These are phyloP conservation scores for Pantelozetes paolii DNA, from an alignment of 2,888 invertebrate species.

Conservation along the genomic window DNA sequence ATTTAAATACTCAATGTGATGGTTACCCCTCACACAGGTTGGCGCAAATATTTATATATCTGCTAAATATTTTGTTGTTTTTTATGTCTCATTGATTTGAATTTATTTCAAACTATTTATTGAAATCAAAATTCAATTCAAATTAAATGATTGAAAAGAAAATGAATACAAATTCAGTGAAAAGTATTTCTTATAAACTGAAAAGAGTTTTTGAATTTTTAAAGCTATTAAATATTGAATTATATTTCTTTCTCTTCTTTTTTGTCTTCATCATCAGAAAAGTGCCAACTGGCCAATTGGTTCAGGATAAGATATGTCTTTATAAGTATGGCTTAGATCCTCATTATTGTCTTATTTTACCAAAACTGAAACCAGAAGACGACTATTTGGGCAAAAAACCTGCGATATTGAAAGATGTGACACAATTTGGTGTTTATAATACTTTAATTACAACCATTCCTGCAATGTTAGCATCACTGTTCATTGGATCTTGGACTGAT, in stretches of 20 bases:
- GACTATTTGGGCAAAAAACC: slow-evolving; percentile 26
- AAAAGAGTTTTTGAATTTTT: not conserved
- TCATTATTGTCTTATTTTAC: slow-evolving; percentile 25
- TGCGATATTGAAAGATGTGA: slow-evolving; percentile 6
- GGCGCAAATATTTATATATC: too few relatives aligned
- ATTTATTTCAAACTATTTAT: too few relatives aligned
- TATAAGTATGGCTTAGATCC: not conserved
- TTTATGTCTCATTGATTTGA: too few relatives aligned
- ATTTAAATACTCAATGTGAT: too few relatives aligned
- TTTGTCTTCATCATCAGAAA: slow-evolving; percentile 7
- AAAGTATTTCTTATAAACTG: not conserved
- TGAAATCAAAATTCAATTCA: too few relatives aligned
- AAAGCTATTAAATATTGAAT: not conserved
- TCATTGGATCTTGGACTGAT: slow-evolving; percentile 36
- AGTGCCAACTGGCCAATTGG: slow-evolving; percentile 8
- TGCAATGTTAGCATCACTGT: not conserved
- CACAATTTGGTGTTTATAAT: not conserved
- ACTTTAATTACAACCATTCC: not conserved
- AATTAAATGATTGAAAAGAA: too few relatives aligned
- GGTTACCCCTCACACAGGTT: too few relatives aligned
- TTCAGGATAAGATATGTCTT: slow-evolving; percentile 38
- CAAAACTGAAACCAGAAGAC: slow-evolving; percentile 21
- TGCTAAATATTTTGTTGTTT: too few relatives aligned
- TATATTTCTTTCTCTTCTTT: not conserved
- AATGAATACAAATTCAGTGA: too few relatives aligned